Conservation (phyloP, 2,888 invertebrate genomes). For the Shargacucullia verbasci region DNA sequence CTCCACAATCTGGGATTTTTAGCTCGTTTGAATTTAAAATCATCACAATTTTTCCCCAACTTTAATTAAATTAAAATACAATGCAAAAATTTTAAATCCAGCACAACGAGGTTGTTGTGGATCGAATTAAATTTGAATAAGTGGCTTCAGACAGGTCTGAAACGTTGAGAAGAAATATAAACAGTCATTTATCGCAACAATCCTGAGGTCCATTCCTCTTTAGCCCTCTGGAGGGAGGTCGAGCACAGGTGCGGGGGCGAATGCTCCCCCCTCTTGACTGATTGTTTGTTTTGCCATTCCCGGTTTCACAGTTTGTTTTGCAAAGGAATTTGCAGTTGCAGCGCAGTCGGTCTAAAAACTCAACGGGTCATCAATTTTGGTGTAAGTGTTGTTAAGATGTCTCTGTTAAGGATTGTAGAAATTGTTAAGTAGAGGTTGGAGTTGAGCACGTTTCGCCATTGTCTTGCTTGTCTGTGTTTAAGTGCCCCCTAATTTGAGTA, state of each 20-base stretch:
- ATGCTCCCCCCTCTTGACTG: slow-evolving; percentile 72
- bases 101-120: slow-evolving; percentile 51
- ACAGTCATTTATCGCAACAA: slow-evolving; percentile 82
- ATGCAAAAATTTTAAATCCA: slow-evolving; percentile 57
- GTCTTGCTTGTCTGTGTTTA: slow-evolving; percentile 25
- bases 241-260: slow-evolving; percentile 75
- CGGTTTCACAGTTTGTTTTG: slow-evolving; percentile 70
- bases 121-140: slow-evolving; percentile 79
- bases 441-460: slow-evolving; percentile 10
- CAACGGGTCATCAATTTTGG: slow-evolving; percentile 53
- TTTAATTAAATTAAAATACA: slow-evolving; percentile 59
- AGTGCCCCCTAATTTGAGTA: slow-evolving; percentile 18
- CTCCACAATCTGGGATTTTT: slow-evolving; percentile 41
- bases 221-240: slow-evolving; percentile 54
- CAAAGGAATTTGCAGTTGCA: slow-evolving; percentile 73
- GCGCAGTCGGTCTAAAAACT: slow-evolving; percentile 58
- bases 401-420: slow-evolving; percentile 40
- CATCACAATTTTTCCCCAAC: slow-evolving; percentile 42
- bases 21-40: slow-evolving; percentile 58
- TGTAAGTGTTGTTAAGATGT: slow-evolving; percentile 48
- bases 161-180: slow-evolving; percentile 77
- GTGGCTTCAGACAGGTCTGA: slow-evolving; percentile 72
- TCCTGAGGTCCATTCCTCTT: slow-evolving; percentile 71
- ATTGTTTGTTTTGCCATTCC: slow-evolving; percentile 78
- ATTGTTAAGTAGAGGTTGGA: slow-evolving; percentile 19